Evolutionary conservation across 53 echinoderm and acorn worm genomes (phyloP), one percentile per base, ranked within the genome.

Genomic region (Echinarachnius parma): DNA sequence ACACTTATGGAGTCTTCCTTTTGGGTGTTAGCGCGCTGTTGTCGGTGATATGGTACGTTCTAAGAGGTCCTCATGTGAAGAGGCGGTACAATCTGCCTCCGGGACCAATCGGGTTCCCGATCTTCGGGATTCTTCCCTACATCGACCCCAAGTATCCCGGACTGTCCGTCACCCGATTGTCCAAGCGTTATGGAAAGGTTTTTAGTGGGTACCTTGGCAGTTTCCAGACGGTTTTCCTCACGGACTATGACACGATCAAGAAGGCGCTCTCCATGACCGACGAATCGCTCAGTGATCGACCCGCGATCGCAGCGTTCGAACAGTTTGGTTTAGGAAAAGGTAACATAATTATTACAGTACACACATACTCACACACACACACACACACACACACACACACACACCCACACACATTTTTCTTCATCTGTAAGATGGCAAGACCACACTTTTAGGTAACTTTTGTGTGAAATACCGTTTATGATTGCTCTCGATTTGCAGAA

Each of bases 91-190:
- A 33, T 24, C 62, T 84, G 26, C 78, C 84, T 11, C 84, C 84
- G 9, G 84, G 84, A 20, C 84, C 84, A 7, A 36, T 45, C 26
- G 84, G 84, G 28, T 60, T 68, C 59, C 84, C 84, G 10, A 1
- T 84, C 16, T 27, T 84, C 21, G 84, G 84, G n/a, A 77, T 77
- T 35, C 56, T 84, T 15, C 84, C 84, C 8, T 71, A 52, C 31
- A 34, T 84, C 13, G 84, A 45, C 46, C 30, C 31, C 30, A 37
- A 45, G 19, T 30, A 56, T 26, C 78, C 78, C 23, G 60, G 48
- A 30, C 21, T 68, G 28, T 42, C 27, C 32, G 35, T 78, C 26
- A 44, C 53, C 2, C 33, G 57, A 55, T 34, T 84, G 61, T 32
- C 69, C 24, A 31, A 31, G 15, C 22, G 36, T 3, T 79, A 78